Base-by-base conservation (phyloP, 2,888 invertebrate genomes). In the Orthosia incerta region DNA sequence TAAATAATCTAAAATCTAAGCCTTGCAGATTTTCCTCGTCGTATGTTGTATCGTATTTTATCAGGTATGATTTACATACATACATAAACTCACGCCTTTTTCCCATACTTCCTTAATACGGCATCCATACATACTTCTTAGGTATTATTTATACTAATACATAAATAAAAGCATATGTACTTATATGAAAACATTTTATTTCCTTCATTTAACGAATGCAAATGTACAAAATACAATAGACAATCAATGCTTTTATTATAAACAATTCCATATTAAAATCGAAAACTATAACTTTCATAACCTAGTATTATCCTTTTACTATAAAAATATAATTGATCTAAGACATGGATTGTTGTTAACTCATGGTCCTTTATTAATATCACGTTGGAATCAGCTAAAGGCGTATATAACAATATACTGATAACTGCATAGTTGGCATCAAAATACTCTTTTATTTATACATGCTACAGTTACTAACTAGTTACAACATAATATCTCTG, bases 231-330 rank as follows among this genome's bases (percentile, higher is more conserved):
- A 60, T 57, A 48, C 2, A 13, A 16, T 56, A 56, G 59, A 65
- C 62, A 57, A 65, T 80, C 20, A 51, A 63, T 63, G 46, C 45
- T 18, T 31, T 31, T 45, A 13, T 59, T n/a, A 7, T 55, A 60
- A 81, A 63, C 23, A 56, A 56, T 26, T 65, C 50, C 18, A 71
- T 69, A 81, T 59, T 50, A 70, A 75, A 79, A 76, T 65, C 63
- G 20, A 69, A 45, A 59, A 50, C 53, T 60, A 63, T 74, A 55
- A 64, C 56, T 65, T 61, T 64, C 45, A 51, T 80, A 65, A 13
- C 23, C 56, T 57, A 74, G 4, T 55, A 60, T 65, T 53, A 55
- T 53, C 23, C 18, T 59, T 16, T 26, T 61, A 75, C 45, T 18
- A 59, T 65, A 74, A 51, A 72, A 66, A 79, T 61, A 72, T 9